Base-by-base conservation (phyloP, 2,797 vertebrate species). In the Gymnothorax javanicus region DNA sequence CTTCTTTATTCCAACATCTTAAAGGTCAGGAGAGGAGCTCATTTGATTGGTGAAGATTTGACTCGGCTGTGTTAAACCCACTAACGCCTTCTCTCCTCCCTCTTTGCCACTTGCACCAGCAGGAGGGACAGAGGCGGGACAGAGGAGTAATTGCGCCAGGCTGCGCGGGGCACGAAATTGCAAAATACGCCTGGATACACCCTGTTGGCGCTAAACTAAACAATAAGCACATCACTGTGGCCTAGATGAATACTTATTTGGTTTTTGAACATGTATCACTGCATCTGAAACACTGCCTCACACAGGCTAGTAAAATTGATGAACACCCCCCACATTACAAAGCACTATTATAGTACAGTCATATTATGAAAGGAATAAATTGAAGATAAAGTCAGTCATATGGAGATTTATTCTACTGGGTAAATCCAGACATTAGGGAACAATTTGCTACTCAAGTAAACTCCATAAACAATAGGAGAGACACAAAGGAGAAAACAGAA, bases 281-380 rank as follows among this genome's bases (percentile, higher is more conserved):
- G 27, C 77, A 75, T 9, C 50, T 54, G 11, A 56, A 89, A 89
- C 88, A 6, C 87, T 87, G 87, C 86, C 88, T 84, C 27, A 90
- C 88, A 82, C 91, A 93, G 92, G 92, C 93, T 94, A 92, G 89
- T 93, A 89, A 93, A 93, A 90, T 90, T 79, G 85, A 94, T 93
- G 92, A 91, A 95, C 94, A 92, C 92, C 92, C 84, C 88, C 91
- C 91, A 88, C 85, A 91, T 94, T 92, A 92, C 89, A 91, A 85
- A 92, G 83, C 86, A 89, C 87, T 88, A 81, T 90, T 91, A 92
- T 89, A 88, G 89, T 88, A 85, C 84, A 88, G 91, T 90, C 87
- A 92, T 89, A 93, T 91, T 88, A 91, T 89, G 87, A 86, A 85
- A 69, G 85, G 85, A 85, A 88, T 87, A 92, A 88, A 91, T 86